Conservation (phyloP, 2,113 vertebrate genomes). For the Caretta caretta region DNA sequence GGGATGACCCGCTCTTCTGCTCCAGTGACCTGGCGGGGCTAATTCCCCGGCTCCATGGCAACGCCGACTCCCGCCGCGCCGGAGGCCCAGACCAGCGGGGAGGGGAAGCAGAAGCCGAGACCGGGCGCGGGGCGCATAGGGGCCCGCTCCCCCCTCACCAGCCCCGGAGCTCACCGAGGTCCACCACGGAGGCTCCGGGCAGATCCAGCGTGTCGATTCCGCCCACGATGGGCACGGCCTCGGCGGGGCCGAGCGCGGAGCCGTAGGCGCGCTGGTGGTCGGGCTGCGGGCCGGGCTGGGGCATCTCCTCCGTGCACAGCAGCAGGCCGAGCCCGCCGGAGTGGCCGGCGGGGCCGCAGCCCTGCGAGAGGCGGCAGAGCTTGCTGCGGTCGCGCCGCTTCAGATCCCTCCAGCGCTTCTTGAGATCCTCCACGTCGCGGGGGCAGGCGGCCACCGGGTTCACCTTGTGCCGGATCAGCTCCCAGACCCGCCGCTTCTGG, state of each 20-base stretch:
- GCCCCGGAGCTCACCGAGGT: slow-evolving; percentile 47
- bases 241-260: slow-evolving; percentile 20
- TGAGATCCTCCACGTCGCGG: slow-evolving; percentile 69
- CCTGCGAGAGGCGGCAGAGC: slow-evolving; percentile 63
- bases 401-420: slow-evolving; percentile 74
- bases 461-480: slow-evolving; percentile 72
- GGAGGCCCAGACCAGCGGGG: neutral
- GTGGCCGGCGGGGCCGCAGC: slow-evolving; percentile 29
- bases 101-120: neutral
- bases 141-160: too few species aligned
- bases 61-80: neutral
- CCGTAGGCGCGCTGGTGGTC: slow-evolving; percentile 12
- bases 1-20: too few species aligned
- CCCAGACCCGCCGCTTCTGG: slow-evolving; percentile 64
- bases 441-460: slow-evolving; percentile 73
- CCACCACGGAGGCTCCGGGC: slow-evolving; percentile 52
- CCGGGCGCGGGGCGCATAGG: too few species aligned
- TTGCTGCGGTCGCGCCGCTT: slow-evolving; percentile 74
- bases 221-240: slow-evolving; percentile 61
- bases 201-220: slow-evolving; percentile 72
- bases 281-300: slow-evolving; percentile 5
- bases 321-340: slow-evolving; percentile 51
- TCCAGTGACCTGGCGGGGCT: neutral
- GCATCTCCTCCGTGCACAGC: slow-evolving; percentile 19
- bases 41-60: neutral